Evolutionary conservation across 1,140 invertebrate genomes (phyloP), one percentile per base, ranked within the genome.

Genomic region (Ditylenchus dipsaci): DNA sequence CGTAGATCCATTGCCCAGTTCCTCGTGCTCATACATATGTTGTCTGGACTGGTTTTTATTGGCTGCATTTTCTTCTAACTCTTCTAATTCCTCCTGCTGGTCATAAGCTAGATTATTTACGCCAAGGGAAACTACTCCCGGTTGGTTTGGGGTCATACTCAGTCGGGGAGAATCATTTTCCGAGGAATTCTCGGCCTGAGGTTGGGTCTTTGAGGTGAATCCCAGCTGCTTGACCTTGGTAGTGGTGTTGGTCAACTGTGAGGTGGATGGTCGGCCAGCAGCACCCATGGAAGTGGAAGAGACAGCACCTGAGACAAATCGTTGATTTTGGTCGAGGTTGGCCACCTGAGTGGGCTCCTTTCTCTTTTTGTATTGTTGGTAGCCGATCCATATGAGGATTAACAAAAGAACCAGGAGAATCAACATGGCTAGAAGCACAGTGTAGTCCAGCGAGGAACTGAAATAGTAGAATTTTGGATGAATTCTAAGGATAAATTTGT

Each of bases 381-480:
- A 68, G 15, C 59, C 33, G 26, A 65, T 33, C 27, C 67, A 68
- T 0, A 45, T 43, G 30, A 68, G 19, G n/a, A 68, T 57, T 26
- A 68, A 23, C 38, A 60, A 21, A 29, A 68, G 49, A 9, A 68
- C 23, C 26, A 60, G 21, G 1, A 62, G 38, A n/a, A 68, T 23
- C 19, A 66, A 21, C 1, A 68, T 29, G 11, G 49, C 60, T 7
- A 68, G n/a, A 30, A 68, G 23, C 15, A 68, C 38, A 1, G 42
- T 68, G 33, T 64, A 68, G n/a, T 68, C 60, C 5, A 68, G 67
- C 1, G 67, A 61, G 19, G 42, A 47, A 0, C 63, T 49, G 11
- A 38, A n/a, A n/a, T n/a, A n/a, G n/a, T n/a, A n/a, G n/a, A n/a
- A 38, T 38, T 38, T 38, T 3, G 33, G 33, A 11, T 38, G 33